These are phyloP conservation scores for Chlorospingus semifuscus DNA, from an alignment of 2,797 vertebrate genomes.

Conservation along the genomic window DNA sequence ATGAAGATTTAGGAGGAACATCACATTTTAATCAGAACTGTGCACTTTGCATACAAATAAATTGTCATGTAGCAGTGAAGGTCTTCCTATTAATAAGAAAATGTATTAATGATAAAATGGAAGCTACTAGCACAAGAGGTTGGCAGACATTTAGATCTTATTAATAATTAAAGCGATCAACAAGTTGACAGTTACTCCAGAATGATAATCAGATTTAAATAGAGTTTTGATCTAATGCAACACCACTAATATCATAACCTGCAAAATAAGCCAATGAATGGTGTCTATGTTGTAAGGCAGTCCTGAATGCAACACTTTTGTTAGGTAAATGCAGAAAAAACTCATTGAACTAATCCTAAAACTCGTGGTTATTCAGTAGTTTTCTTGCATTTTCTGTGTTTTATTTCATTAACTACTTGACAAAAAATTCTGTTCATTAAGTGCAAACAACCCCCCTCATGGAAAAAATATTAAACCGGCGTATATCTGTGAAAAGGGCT, in stretches of 20 bases:
- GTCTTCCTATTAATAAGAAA: constrained; percentile 39
- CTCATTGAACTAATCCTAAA: not conserved
- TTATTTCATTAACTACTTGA: constrained; percentile 13
- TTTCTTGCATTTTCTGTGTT: not conserved
- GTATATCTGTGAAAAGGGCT: constrained; percentile 20
- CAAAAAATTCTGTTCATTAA: constrained; percentile 48
- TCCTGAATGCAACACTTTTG: not conserved
- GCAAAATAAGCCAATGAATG: constrained; percentile 24
- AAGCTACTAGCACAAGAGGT: constrained; percentile 19
- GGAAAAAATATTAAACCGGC: constrained; percentile 47
- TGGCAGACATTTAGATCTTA: constrained; percentile 53
- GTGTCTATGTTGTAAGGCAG: constrained; percentile 21
- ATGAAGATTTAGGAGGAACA: constrained; percentile 39
- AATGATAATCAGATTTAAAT: constrained; percentile 58
- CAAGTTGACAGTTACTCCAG: constrained; percentile 49
- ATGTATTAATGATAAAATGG: constrained; percentile 45
- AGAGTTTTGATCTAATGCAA: constrained; percentile 42
- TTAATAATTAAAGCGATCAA: constrained; percentile 56
- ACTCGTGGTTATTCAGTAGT: not conserved
- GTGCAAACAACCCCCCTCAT: not conserved
- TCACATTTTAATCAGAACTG: constrained; percentile 63
- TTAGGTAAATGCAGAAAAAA: not conserved
- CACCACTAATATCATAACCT: constrained; percentile 39
- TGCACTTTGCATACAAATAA: constrained; percentile 49
- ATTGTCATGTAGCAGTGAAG: constrained; percentile 35